Base-by-base conservation (phyloP, 2,888 invertebrate species). In the Apamea anceps region DNA sequence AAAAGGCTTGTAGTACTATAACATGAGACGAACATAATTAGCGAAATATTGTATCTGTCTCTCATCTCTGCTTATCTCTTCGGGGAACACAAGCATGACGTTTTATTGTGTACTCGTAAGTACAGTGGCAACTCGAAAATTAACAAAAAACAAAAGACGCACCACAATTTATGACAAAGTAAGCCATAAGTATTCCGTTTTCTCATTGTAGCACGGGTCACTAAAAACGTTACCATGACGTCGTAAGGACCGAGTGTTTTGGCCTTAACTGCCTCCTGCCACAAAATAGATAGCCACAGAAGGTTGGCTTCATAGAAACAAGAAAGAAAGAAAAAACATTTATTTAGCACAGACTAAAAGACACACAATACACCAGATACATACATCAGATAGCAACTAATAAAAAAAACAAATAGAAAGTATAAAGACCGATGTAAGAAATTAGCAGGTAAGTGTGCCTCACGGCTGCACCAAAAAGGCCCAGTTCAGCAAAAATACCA, bases 161-260 rank as follows among this genome's bases (percentile, higher is more conserved):
- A n/a, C 67, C 62, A 66, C 66, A 76, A 72, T 79, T 77, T 75
- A 79, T 87, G 77, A 78, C 77, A 74, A 77, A 81, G 74, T 74
- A 73, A 72, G 45, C 70, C 72, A 83, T 89, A 88, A 84, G 80
- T 82, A 87, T 86, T 82, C 77, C 66, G 83, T 87, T 86, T 84
- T 85, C 77, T 85, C 76, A 85, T 87, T 89, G 82, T 72, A 77
- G 75, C 68, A 81, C 82, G 84, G 83, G 82, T 85, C 89, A 86
- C 90, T 89, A 89, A 88, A 89, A 89, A 90, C 86, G 85, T 88
- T 87, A 85, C 89, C 87, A 79, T 79, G 89, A 90, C 88, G 85
- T 84, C 72, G 88, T 84, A 91, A 89, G 87, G 91, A 92, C 90
- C 90, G 89, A 90, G 90, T 89, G 85, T 91, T 91, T 88, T 86